Percentiles rank a stretch among this genome's conserved stretches.
phyloP scores from a whole-genome alignment of 2,113 vertebrate genomes.

The Hemicordylus capensis region DNA sequence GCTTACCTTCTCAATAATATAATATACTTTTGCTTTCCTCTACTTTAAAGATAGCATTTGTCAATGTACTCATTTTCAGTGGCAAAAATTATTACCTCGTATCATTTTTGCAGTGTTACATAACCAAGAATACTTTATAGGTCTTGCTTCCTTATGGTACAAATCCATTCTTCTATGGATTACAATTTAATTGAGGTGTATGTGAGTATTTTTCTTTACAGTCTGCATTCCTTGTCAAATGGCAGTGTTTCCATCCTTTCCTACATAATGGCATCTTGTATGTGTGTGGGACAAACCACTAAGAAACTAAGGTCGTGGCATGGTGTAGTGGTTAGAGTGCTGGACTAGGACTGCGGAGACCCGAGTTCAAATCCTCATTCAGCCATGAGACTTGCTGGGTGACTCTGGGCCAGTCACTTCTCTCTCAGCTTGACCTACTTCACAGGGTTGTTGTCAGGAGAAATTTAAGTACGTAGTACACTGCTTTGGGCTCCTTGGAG shows the following conservation, averaged over 20 bases:
- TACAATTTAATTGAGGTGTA: neutral
- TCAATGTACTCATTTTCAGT: constrained; percentile 4
- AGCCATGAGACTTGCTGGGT: too few species aligned
- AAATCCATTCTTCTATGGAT: constrained; percentile 12
- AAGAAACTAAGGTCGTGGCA: constrained; percentile 7
- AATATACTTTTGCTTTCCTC: neutral
- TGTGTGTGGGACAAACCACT: accelerated
- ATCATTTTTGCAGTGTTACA: neutral
- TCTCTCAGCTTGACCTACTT: too few species aligned
- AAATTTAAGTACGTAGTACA: too few species aligned
- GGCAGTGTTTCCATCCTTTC: neutral
- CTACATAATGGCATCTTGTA: neutral
- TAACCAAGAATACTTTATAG: neutral
- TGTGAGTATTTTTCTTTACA: neutral
- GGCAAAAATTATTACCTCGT: neutral
- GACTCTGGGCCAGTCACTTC: too few species aligned
- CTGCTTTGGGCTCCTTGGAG: too few species aligned
- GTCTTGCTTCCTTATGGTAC: neutral
- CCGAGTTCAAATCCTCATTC: too few species aligned
- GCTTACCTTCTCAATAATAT: neutral
- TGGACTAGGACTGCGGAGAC: too few species aligned
- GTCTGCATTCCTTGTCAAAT: neutral
- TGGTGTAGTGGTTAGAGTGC: too few species aligned
- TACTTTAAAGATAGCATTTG: neutral
- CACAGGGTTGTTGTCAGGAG: too few species aligned